A percentile compares a stretch with the other conserved stretches of the same genome.
These are phyloP conservation scores for Charina bottae DNA, from an alignment of 2,113 vertebrate genomes.

Conservation along the genomic window DNA sequence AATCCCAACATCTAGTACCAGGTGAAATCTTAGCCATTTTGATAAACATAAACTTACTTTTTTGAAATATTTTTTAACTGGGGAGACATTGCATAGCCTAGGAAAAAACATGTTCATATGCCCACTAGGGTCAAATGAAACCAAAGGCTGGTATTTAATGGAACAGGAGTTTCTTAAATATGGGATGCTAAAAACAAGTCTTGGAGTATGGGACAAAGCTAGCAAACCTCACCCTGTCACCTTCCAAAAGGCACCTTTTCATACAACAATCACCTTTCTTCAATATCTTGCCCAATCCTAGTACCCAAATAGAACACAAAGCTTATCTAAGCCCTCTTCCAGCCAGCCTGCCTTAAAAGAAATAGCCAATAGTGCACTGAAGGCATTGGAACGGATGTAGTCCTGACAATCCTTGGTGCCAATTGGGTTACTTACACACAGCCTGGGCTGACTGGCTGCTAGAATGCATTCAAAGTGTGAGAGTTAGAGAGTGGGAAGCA, in stretches of 20 bases:
- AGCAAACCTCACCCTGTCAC: background rate
- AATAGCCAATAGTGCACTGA: background rate
- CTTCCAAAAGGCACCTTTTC: background rate
- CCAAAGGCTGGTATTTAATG: background rate
- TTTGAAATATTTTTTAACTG: background rate
- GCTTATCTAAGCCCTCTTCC: too few relatives aligned
- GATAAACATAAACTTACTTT: background rate
- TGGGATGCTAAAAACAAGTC: too few relatives aligned
- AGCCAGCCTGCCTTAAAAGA: background rate
- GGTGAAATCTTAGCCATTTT: background rate
- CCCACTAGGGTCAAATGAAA: background rate
- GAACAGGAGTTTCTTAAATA: too few relatives aligned
- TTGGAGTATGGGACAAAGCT: too few relatives aligned
- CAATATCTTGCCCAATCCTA: background rate
- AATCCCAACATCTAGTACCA: too few relatives aligned
- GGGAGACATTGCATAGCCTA: background rate
- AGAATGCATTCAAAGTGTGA: background rate
- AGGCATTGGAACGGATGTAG: too few relatives aligned
- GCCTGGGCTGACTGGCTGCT: too few relatives aligned
- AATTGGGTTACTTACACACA: too few relatives aligned
- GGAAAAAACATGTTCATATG: background rate
- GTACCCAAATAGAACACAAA: background rate
- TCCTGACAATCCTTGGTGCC: too few relatives aligned
- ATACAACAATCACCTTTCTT: background rate
- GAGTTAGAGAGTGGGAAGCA: background rate